Base-by-base conservation (phyloP, 2,888 invertebrate genomes). In the Chloroclysta siterata region DNA sequence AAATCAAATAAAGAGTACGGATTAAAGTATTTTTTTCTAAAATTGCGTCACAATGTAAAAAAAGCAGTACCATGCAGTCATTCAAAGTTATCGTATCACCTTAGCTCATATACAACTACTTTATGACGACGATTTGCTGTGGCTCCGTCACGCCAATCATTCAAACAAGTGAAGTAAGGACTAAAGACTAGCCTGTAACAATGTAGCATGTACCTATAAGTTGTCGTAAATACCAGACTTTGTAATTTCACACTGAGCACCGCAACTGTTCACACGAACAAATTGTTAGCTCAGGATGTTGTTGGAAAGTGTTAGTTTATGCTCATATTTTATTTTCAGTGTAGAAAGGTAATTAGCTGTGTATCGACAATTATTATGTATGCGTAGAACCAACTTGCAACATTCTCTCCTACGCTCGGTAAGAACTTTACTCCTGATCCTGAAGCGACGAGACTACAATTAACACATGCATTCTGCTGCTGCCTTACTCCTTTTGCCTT, bases 131-230 rank as follows among this genome's bases (percentile, higher is more conserved):
- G 11, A 33, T 10, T 3, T 39, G 36, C 11, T 11, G 11, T 39
- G 36, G 36, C 36, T 39, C n/a, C 8, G 36, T 39, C 36, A 39
- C 2, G 11, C 11, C 11, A 39, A 39, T 39, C 36, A 36, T 36
- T n/a, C n/a, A n/a, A 36, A 36, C 36, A 36, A 68, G 66, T 68
- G 65, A 55, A 17, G 17, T 11, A 46, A 46, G 10, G 15, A 46
- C 17, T 17, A 46, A 17, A 46, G 46, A 8, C 22, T 22, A 22
- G 8, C 11, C 46, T 11, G 46, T 46, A 46, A 46, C 46, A 46
- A 46, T 46, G 46, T 57, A 57, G 41, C 61, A 28, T 50, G 52
- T 44, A 51, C 54, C 57, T 62, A 57, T 66, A 64, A 63, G 60
- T 60, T 51, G 46, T 53, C 50, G 50, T 63, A 58, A 60, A 60